phyloP scores from a whole-genome alignment of 2,113 vertebrate genomes.

The Cochlearius cochlearius region DNA sequence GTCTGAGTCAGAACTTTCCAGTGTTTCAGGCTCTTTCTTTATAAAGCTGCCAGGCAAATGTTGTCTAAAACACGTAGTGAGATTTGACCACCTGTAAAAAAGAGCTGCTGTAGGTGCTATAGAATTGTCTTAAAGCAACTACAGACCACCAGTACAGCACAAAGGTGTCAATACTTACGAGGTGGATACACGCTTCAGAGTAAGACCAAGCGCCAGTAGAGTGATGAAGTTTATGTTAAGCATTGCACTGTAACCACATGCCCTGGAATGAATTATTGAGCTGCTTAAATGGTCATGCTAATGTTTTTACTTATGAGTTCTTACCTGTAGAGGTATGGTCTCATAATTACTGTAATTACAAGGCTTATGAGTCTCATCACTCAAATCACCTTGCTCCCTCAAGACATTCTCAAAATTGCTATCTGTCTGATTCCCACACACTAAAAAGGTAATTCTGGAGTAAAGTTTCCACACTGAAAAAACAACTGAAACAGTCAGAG shows the following conservation, averaged over 20 bases:
- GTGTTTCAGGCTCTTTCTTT: background rate
- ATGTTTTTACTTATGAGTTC: constrained; percentile 67
- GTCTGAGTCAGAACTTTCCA: background rate
- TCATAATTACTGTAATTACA: constrained; percentile 72
- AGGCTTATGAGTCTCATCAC: constrained; percentile 58
- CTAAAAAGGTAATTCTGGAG: constrained; percentile 27
- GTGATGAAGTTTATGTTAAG: constrained; percentile 18
- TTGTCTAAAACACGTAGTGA: background rate
- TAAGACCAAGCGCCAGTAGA: background rate
- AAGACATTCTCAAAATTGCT: constrained; percentile 63
- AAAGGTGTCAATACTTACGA: background rate
- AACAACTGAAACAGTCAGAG: background rate
- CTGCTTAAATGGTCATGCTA: constrained; percentile 59
- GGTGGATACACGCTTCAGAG: background rate
- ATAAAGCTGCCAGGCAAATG: background rate
- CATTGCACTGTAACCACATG: constrained; percentile 21
- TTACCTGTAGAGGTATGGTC: constrained; percentile 61
- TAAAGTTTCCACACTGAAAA: background rate
- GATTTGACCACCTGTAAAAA: background rate
- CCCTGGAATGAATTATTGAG: constrained; percentile 42
- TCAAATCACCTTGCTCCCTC: constrained; percentile 53
- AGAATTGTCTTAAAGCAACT: background rate
- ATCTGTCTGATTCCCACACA: constrained; percentile 48
- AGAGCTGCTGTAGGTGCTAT: background rate
- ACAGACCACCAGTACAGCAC: background rate